These are phyloP conservation scores for Junonia oenone DNA, from an alignment of 2,888 invertebrate species.

Conservation along the genomic window DNA sequence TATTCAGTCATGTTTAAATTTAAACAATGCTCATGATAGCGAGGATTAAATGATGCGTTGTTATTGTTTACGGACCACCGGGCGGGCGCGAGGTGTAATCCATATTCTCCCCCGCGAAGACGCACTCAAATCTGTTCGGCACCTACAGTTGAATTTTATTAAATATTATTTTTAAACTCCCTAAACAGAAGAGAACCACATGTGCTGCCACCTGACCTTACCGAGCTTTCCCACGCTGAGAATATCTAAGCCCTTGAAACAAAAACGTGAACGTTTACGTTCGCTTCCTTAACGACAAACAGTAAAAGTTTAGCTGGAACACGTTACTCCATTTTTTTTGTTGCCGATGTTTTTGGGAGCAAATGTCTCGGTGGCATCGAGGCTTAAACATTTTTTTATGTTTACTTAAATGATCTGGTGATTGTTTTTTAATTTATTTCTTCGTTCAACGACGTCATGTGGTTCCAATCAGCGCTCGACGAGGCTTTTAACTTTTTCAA, in stretches of 20 bases:
- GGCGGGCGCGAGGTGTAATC: slow-evolving; percentile 38
- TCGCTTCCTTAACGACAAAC: slow-evolving; percentile 44
- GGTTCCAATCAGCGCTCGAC: slow-evolving; percentile 70
- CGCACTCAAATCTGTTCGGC: slow-evolving; percentile 41
- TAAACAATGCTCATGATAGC: slow-evolving; percentile 51
- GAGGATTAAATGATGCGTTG: slow-evolving; percentile 57
- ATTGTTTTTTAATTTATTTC: slow-evolving; percentile 79
- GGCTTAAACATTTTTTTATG: slow-evolving; percentile 68
- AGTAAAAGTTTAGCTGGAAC: slow-evolving; percentile 35
- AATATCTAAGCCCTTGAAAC: slow-evolving; percentile 51
- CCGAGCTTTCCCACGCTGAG: slow-evolving; percentile 72
- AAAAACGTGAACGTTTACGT: slow-evolving; percentile 60
- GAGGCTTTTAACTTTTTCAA: slow-evolving; percentile 63
- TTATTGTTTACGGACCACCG: slow-evolving; percentile 75
- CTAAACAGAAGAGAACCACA: slow-evolving; percentile 70
- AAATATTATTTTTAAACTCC: slow-evolving; percentile 72
- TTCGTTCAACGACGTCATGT: slow-evolving; percentile 69
- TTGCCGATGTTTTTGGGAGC: slow-evolving; percentile 56
- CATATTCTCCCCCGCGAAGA: slow-evolving; percentile 65
- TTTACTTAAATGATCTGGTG: slow-evolving; percentile 75
- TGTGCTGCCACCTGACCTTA: slow-evolving; percentile 75
- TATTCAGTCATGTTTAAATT: slow-evolving; percentile 35
- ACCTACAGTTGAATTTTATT: slow-evolving; percentile 62
- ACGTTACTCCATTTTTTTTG: slow-evolving; percentile 22
- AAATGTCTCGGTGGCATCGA: slow-evolving; percentile 62